Percentiles rank a stretch among this genome's conserved stretches.
Evolutionary conservation across 2,888 invertebrate species (phyloP).

Genomic region (Cinara cedri): DNA sequence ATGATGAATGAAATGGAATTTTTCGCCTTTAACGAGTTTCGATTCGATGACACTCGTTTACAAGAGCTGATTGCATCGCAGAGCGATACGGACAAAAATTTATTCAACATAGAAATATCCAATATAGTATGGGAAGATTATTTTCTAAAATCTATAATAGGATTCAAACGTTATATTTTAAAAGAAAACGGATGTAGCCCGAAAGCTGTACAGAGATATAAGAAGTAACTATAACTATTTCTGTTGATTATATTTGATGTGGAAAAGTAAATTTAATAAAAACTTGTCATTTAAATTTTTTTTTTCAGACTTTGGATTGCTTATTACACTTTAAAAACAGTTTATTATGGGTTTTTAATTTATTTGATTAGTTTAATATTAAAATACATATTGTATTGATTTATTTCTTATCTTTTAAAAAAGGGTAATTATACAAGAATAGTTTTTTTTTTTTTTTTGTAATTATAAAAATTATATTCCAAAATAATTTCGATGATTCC

Average conservation of each 20-base stretch:
- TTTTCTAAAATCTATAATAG: conserved; percentile 73
- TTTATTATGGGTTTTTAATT: background rate
- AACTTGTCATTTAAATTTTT: background rate
- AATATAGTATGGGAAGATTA: conserved; percentile 79
- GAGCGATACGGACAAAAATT: conserved; percentile 65
- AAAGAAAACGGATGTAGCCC: conserved; percentile 67
- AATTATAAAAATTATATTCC: too few relatives aligned
- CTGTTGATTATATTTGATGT: background rate
- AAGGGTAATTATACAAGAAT: too few relatives aligned
- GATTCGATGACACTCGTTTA: conserved; percentile 3
- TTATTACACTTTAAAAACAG: background rate
- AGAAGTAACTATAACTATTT: conserved; percentile 6
- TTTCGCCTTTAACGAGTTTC: background rate
- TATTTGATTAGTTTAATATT: background rate
- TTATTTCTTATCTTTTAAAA: too few relatives aligned
- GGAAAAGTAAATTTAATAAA: background rate
- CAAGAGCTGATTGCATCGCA: conserved; percentile 2
- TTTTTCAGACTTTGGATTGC: conserved; percentile 23
- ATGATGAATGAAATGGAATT: conserved; percentile 19
- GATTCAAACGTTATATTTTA: conserved; percentile 77
- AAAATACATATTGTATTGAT: too few relatives aligned
- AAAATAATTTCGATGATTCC: too few relatives aligned
- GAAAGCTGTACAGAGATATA: background rate
- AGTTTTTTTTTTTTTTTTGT: too few relatives aligned
- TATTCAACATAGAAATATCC: conserved; percentile 76